Evolutionary conservation across 2,113 vertebrate genomes (phyloP), one percentile per base, ranked within the genome.

Genomic region (Synodontis membranacea): DNA sequence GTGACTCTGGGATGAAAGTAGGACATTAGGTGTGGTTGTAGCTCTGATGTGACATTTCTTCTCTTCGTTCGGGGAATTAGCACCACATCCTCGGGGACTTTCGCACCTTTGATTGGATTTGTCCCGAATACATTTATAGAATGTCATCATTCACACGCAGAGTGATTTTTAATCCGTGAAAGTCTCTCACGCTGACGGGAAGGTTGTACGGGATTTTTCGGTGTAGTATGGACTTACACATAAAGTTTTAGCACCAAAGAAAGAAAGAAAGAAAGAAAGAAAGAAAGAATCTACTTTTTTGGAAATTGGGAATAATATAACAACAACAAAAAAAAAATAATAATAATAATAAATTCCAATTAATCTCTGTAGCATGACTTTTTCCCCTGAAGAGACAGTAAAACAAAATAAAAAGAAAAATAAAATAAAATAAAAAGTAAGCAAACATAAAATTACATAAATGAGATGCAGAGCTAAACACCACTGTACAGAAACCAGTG

Each of bases 51-150:
- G 83, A 74, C 66, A 74, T 84, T 84, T 56, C 83, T 58, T 2
- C 34, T 25, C 17, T 3, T 17, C 19, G 50, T 72, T 74, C 37
- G n/a, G 83, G 83, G 83, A 84, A 74, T 84, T 31, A 56, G 50
- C 10, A 42, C 7, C 23, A 19, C 14, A n/a, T 83, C 62, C 64
- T 23, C 28, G 0, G 46, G 64, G 82, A 83, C 64, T 8, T 39
- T 5, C 9, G 2, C 4, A 72, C 34, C 68, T 84, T 74, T 74
- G 68, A 84, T 84, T 37, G 48, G 46, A 54, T 84, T 52, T 44
- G 66, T 74, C 83, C 83, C 56, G 23, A 84, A 74, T 74, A 56
- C 83, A 56, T 84, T 84, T 84, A 72, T 74, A 74, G 66, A 84
- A 74, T 56, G 34, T 66, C 81, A 83, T 83, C 34, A 50, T 50